Evolutionary conservation across 2,113 vertebrate genomes (phyloP), one percentile per base, ranked within the genome.

Genomic region (Oryzias javanicus): DNA sequence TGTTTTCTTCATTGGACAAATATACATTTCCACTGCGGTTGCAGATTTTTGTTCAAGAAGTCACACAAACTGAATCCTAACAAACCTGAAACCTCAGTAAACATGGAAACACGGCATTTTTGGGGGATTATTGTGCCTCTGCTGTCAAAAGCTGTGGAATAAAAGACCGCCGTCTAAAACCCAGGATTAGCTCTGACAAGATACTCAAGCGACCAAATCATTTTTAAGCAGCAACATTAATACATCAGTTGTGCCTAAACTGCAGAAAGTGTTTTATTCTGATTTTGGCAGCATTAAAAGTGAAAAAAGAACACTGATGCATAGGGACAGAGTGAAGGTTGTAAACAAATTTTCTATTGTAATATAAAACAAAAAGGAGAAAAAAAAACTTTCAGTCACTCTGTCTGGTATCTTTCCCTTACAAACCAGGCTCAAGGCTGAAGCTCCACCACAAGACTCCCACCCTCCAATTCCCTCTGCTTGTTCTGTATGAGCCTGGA

Each of bases 401-500:
- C 76, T 70, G 88, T 88, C 86, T 90, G 85, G 86, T 91, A 81
- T 88, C 88, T 88, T 84, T 89, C 85, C 87, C 74, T 67, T 70
- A 74, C 69, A 84, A 89, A 88, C 85, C 86, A 64, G 69, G 49
- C 63, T 85, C 48, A 76, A 84, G 83, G 82, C 64, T 85, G 77
- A 80, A 84, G 80, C 70, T 68, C 64, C 75, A 81, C 90, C 90
- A 67, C 90, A 91, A 80, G 80, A 78, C 83, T 86, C 81, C 82
- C 79, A 81, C 87, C 86, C 84, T 80, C 79, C 79, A 78, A 81
- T 86, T 86, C 84, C 76, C 83, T 76, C 64, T 64, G 82, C 85
- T 85, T 74, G 84, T 83, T 88, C 85, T 74, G 84, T 74, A 89
- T 76, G 75, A 89, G 87, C 86, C 81, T 80, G 70, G 64, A 87